Evolutionary conservation across 2,888 invertebrate species (phyloP).

Genomic region (Diarsia dahlii): DNA sequence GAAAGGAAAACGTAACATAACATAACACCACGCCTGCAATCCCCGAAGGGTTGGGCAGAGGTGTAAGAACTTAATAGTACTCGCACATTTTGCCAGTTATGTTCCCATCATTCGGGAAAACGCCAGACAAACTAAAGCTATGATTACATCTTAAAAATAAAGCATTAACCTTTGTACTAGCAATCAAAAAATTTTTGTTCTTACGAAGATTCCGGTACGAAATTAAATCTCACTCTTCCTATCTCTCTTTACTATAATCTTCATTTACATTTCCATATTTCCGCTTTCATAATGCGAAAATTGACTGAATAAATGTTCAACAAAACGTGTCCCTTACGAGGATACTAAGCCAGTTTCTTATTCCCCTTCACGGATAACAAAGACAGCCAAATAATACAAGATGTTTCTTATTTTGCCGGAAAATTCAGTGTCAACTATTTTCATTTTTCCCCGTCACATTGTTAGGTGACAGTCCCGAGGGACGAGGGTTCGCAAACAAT

Average conservation of each 20-base stretch:
- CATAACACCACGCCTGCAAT: too few relatives aligned
- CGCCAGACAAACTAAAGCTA: background rate
- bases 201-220: background rate
- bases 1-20: too few relatives aligned
- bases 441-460: conserved; percentile 66
- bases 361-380: conserved; percentile 47
- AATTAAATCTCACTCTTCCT: background rate
- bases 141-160: background rate
- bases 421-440: conserved; percentile 67
- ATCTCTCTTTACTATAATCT: background rate
- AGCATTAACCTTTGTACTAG: background rate
- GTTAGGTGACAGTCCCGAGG: conserved; percentile 56
- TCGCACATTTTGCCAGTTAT: too few relatives aligned
- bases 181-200: conserved; percentile 10
- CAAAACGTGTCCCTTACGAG: conserved; percentile 19
- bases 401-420: conserved; percentile 57
- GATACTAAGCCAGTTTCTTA: conserved; percentile 37
- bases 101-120: too few relatives aligned
- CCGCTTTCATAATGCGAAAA: conserved; percentile 21
- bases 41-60: too few relatives aligned
- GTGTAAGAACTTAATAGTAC: too few relatives aligned
- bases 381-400: conserved; percentile 53
- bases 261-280: background rate
- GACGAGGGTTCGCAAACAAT: conserved; percentile 63
- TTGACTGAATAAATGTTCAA: conserved; percentile 30